Conservation (phyloP, 2,113 vertebrate species). For the Hippocampus zosterae region DNA sequence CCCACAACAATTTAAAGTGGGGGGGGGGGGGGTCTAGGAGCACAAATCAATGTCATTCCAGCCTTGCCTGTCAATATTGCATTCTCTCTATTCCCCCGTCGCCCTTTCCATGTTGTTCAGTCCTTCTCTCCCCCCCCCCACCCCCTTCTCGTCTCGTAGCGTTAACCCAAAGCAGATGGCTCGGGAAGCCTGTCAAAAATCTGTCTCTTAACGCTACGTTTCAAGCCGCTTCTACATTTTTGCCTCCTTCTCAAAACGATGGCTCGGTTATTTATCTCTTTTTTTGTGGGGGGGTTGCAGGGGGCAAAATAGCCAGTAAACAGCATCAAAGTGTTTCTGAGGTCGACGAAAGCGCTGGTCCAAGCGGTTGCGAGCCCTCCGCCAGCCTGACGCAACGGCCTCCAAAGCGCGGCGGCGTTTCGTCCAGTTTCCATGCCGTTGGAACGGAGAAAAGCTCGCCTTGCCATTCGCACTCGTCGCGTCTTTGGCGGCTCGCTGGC, state of each 20-base stretch:
- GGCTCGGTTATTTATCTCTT: conserved; percentile 68
- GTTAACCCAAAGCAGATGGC: conserved; percentile 86
- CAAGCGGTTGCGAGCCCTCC: conserved; percentile 29
- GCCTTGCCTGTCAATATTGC: conserved; percentile 50
- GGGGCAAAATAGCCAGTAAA: conserved; percentile 77
- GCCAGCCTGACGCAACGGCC: conserved; percentile 46
- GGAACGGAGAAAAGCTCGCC: conserved; percentile 45
- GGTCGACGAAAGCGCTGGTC: conserved; percentile 36
- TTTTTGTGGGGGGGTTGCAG: conserved; percentile 17
- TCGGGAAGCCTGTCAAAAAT: conserved; percentile 84
- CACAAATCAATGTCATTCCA: conserved; percentile 40
- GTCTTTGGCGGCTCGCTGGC: conserved; percentile 41
- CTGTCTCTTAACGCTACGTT: conserved; percentile 84
- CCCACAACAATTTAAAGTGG: conserved; percentile 20
- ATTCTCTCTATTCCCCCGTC: conserved; percentile 39
- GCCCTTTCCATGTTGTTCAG: conserved; percentile 50
- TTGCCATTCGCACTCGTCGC: conserved; percentile 61
- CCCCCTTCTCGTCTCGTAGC: conserved; percentile 58
- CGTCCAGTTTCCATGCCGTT: conserved; percentile 50
- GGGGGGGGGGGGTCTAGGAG: conserved; percentile 16
- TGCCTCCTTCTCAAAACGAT: conserved; percentile 55
- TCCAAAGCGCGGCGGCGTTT: conserved; percentile 39
- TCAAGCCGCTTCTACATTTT: conserved; percentile 64
- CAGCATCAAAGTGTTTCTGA: conserved; percentile 77
- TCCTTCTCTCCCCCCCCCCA: conserved; percentile 44